Conservation (phyloP, 2,113 vertebrate species). For the Oreochromis tanganicae region DNA sequence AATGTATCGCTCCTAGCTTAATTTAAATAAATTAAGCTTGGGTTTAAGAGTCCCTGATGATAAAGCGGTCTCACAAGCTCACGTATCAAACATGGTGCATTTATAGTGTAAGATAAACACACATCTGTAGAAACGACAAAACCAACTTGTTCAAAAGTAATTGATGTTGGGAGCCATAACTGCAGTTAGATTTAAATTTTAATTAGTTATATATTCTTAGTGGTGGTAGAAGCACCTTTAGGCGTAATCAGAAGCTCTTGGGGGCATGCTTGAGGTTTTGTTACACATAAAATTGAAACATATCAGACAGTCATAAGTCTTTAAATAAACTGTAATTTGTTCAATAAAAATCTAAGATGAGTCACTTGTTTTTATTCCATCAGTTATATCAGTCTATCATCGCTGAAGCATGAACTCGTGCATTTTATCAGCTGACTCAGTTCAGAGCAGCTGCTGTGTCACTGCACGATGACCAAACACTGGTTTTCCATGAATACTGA, state of each 20-base stretch:
- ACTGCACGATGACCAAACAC: not conserved
- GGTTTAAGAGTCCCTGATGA: not conserved
- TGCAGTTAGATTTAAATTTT: not conserved
- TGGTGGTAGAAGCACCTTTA: not conserved
- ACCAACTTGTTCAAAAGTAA: not conserved
- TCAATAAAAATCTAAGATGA: fast-evolving
- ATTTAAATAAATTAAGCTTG: no score
- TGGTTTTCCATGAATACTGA: not conserved
- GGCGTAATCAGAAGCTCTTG: not conserved
- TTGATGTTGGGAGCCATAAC: not conserved
- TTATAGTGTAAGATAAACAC: not conserved
- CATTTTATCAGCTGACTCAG: not conserved
- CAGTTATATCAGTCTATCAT: not conserved
- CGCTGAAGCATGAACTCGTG: not conserved
- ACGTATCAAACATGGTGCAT: not conserved
- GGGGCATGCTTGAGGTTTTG: not conserved
- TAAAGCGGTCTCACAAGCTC: not conserved
- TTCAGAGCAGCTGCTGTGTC: not conserved
- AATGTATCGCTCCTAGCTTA: no score
- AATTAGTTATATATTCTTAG: not conserved
- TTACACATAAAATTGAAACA: not conserved
- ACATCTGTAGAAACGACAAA: not conserved
- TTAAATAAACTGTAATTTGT: not conserved
- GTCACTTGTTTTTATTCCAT: not conserved
- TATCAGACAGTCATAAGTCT: not conserved